These are phyloP conservation scores for Synergus japonicus DNA, from an alignment of 2,888 invertebrate species.

Conservation along the genomic window DNA sequence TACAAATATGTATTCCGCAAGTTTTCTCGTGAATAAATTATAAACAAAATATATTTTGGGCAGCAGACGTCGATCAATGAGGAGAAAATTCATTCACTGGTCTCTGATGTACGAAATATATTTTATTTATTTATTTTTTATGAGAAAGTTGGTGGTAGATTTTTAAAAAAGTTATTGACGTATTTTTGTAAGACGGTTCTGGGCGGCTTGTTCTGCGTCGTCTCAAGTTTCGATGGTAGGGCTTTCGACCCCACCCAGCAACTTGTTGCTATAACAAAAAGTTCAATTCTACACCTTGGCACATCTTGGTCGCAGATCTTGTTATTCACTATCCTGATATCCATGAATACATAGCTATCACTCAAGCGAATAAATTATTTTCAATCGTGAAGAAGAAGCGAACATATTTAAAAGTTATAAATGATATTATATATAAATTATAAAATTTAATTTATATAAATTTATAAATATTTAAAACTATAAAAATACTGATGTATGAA, in stretches of 20 bases:
- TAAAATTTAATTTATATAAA: too few species aligned
- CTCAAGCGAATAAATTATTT: neutral
- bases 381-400: neutral
- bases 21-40: too few species aligned
- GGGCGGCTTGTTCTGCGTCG: neutral
- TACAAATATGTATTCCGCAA: too few species aligned
- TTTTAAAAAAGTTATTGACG: neutral
- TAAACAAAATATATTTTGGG: too few species aligned
- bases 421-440: too few species aligned
- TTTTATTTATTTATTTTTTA: too few species aligned
- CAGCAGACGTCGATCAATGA: too few species aligned
- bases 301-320: neutral
- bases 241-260: conserved; percentile 57
- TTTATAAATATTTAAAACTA: neutral
- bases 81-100: too few species aligned
- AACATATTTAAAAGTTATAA: neutral
- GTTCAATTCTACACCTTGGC: neutral
- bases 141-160: neutral
- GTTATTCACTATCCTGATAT: neutral
- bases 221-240: conserved; percentile 52
- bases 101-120: too few species aligned
- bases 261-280: conserved; percentile 68
- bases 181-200: neutral
- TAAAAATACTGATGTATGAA: neutral
- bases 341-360: neutral